Percentiles rank a stretch among this genome's conserved stretches.
phyloP scores from a whole-genome alignment of 53 echinoderm and acorn worm species.

The Luidia sarsii region DNA sequence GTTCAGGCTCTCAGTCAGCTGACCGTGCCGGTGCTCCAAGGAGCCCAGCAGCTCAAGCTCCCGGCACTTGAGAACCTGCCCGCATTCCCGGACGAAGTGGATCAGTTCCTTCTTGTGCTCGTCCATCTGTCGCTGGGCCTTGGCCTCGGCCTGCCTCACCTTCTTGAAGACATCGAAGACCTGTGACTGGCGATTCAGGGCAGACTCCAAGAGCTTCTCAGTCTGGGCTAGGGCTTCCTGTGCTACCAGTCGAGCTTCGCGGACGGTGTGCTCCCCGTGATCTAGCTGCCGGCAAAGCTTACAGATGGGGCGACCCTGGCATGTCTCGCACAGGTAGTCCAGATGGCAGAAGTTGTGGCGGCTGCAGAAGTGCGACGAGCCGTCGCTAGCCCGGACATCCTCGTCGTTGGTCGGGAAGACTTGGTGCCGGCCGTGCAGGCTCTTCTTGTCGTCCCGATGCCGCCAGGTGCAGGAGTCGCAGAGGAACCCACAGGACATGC shows the following conservation, averaged over 20 bases:
- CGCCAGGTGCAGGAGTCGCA: conserved; percentile 19
- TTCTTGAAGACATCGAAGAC: neutral
- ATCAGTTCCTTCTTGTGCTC: neutral
- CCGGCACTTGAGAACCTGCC: neutral
- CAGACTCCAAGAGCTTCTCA: neutral
- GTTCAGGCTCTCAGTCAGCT: conserved; percentile 1
- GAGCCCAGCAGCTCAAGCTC: conserved; percentile 11
- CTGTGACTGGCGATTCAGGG: neutral
- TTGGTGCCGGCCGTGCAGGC: conserved; percentile 13
- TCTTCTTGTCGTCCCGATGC: conserved; percentile 15
- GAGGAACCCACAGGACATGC: conserved; percentile 15
- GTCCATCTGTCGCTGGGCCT: neutral
- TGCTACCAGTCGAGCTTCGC: neutral
- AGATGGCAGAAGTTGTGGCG: conserved; percentile 16
- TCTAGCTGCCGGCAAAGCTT: conserved; percentile 6
- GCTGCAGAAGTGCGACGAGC: neutral
- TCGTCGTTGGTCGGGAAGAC: neutral
- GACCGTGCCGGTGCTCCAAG: conserved; percentile 10
- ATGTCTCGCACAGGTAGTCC: conserved; percentile 10
- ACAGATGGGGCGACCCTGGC: conserved; percentile 13
- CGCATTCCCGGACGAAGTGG: conserved; percentile 22
- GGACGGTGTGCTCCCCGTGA: neutral
- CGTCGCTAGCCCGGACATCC: too few relatives aligned
- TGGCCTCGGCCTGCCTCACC: conserved; percentile 4
- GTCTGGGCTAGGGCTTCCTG: neutral